phyloP scores from a whole-genome alignment of 2,113 vertebrate genomes.

The Aplodontia rufa region DNA sequence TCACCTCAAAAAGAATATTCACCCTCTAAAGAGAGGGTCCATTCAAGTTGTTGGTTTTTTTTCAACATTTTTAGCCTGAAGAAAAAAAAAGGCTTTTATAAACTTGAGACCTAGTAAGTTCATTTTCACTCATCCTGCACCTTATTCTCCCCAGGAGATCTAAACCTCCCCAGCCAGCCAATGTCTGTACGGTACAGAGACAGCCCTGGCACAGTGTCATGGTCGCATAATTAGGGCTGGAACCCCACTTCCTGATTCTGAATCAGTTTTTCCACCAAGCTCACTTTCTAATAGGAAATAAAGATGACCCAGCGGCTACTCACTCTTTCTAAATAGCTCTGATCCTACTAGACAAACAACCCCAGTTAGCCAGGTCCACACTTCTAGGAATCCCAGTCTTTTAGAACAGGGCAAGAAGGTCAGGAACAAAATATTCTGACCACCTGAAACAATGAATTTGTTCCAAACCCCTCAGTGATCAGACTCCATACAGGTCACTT shows the following conservation, averaged over 20 bases:
- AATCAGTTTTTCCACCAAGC: not conserved
- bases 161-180: not conserved
- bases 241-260: not conserved
- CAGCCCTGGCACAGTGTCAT: fast-evolving
- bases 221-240: fast-evolving
- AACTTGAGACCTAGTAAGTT: not conserved
- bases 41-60: not conserved
- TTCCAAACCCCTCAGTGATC: not conserved
- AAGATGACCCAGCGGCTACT: not conserved
- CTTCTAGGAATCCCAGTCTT: not conserved
- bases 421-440: not conserved
- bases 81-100: not conserved
- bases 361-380: not conserved
- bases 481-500: not conserved
- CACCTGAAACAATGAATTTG: not conserved
- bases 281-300: not conserved
- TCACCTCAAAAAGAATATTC: conserved; percentile 39
- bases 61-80: not conserved
- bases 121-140: not conserved
- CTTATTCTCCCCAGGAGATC: not conserved
- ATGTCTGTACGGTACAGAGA: fast-evolving
- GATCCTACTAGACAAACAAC: not conserved
- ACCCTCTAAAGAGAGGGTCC: not conserved
- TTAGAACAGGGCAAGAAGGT: not conserved
- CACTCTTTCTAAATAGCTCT: not conserved